These are phyloP conservation scores for Aplodontia rufa DNA, from an alignment of 2,113 vertebrate species.

Conservation along the genomic window DNA sequence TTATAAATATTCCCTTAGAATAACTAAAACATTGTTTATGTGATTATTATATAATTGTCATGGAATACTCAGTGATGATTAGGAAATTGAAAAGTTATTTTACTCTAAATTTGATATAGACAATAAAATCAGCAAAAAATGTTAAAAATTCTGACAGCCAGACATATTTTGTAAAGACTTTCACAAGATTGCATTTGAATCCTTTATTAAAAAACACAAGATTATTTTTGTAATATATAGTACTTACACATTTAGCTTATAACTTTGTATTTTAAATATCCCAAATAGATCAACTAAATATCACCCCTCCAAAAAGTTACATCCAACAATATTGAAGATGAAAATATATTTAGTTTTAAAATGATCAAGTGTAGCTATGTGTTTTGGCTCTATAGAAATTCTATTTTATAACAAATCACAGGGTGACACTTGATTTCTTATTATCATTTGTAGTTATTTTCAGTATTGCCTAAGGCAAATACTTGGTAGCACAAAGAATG, in stretches of 20 bases:
- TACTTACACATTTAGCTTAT: not conserved
- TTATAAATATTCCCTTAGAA: not conserved
- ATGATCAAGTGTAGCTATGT: conserved; percentile 51
- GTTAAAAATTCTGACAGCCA: not conserved
- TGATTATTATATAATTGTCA: not conserved
- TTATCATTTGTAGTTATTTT: conserved; percentile 70
- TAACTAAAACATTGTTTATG: not conserved
- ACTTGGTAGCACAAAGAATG: conserved; percentile 60
- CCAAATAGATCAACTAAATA: conserved; percentile 34
- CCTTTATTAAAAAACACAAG: not conserved
- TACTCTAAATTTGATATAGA: conserved; percentile 1
- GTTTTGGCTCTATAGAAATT: conserved; percentile 58
- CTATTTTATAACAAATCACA: conserved; percentile 69
- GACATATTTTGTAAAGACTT: not conserved
- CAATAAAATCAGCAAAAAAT: not conserved
- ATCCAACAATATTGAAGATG: conserved; percentile 51
- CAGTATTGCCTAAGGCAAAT: conserved; percentile 67
- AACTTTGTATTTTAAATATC: not conserved
- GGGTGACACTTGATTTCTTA: conserved; percentile 71
- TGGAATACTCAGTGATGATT: not conserved
- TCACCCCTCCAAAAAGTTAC: conserved; percentile 35
- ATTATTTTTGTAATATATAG: not conserved
- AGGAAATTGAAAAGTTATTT: not conserved
- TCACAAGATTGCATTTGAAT: not conserved
- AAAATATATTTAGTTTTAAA: conserved; percentile 67